Evolutionary conservation across 2,888 invertebrate genomes (phyloP), one percentile per base, ranked within the genome.

Genomic region (Dusona sp.): DNA sequence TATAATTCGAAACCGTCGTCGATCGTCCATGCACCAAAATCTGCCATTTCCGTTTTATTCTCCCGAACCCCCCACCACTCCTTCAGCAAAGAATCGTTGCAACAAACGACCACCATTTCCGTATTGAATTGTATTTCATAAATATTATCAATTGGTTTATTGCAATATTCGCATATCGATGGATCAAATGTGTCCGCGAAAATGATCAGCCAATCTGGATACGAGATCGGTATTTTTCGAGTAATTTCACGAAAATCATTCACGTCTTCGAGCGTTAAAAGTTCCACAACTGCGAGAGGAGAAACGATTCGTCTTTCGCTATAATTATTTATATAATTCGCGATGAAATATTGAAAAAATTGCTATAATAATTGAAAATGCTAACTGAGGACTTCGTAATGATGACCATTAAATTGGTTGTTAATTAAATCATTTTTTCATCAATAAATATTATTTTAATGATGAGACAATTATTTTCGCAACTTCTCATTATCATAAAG

Each of bases 61-160:
- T 88, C 85, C 2, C 79, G 73, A 1, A 91, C 8, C 7, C 90
- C 80, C 83, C 92, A 93, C 92, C 92, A 92, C 48, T 93, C 93
- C 0, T 67, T 82, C 4, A 93, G 33, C 4, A 57, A 22, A 2
- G 89, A 79, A 11, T 84, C 67, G 13, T 87, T 77, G 70, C 90
- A 88, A 64, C 92, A 91, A 3, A 88, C 78, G 1, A 93, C 89
- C n/a, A 92, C 64, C 91, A 93, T 90, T 77, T 90, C 88, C 8
- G 91, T 90, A 61, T 90, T 84, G 84, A 92, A 92, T 6, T 83
- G 74, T 0, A 93, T 38, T 51, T 89, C 75, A 38, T 92, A 91
- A 2, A 85, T 72, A 68, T 92, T 92, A 11, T 78, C 84, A 1
- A 29, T n/a, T 1, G 91, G 90, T 19, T 85, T 38, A 11, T 54